Evolutionary conservation across 1,140 invertebrate species (phyloP).

Genomic region (Trissolcus basalis): DNA sequence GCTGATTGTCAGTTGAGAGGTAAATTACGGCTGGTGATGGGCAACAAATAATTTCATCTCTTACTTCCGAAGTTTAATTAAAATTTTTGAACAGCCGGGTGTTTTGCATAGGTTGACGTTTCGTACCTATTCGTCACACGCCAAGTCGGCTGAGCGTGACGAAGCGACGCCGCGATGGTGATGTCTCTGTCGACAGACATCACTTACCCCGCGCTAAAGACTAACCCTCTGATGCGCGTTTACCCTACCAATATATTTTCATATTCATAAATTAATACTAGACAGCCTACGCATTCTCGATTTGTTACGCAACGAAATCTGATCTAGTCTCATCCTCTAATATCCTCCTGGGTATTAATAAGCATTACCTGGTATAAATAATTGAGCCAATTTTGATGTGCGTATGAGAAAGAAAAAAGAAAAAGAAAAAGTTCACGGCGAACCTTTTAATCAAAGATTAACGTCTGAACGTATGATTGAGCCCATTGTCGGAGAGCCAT

Average conservation of each 20-base stretch:
- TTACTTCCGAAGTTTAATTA: conserved; percentile 50
- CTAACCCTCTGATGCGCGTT: conserved; percentile 45
- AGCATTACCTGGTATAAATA: conserved; percentile 49
- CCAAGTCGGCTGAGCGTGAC: conserved; percentile 38
- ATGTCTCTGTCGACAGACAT: conserved; percentile 60
- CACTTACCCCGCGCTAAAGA: conserved; percentile 47
- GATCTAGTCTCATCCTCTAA: conserved; percentile 43
- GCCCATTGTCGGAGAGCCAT: conserved; percentile 30
- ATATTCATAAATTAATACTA: conserved; percentile 63
- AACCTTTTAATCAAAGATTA: conserved; percentile 36
- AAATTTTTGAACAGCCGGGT: conserved; percentile 36
- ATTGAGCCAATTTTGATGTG: conserved; percentile 1
- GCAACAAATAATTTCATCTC: conserved; percentile 38
- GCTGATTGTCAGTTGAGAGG: conserved; percentile 31
- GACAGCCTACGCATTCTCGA: conserved; percentile 46
- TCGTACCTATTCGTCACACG: conserved; percentile 43
- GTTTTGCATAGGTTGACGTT: conserved; percentile 45
- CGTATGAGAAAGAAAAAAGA: not conserved
- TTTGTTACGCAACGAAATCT: conserved; percentile 58
- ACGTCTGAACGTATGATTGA: conserved; percentile 34
- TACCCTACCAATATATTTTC: conserved; percentile 54
- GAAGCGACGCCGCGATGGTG: conserved; percentile 47
- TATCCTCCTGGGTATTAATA: conserved; percentile 22
- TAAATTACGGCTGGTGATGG: conserved; percentile 27
- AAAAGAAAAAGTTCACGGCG: not conserved